Conservation (phyloP, 2,797 vertebrate species). For the Sarcophilus harrisii region DNA sequence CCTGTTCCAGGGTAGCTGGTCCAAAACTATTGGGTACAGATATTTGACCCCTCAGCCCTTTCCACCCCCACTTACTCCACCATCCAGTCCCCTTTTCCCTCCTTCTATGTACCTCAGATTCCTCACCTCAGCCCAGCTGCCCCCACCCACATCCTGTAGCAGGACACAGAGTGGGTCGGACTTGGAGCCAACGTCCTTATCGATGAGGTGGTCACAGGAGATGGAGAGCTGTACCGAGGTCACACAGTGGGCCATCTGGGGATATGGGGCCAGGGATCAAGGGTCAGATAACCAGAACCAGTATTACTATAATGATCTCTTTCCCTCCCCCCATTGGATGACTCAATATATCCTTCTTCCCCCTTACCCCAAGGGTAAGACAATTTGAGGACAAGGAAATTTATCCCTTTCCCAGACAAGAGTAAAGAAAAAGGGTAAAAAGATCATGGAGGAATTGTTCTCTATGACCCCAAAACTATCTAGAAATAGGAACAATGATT, state of each 20-base stretch:
- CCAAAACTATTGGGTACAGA: neutral
- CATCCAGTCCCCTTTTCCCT: constrained; percentile 28
- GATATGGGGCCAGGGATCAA: constrained; percentile 64
- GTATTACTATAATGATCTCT: neutral
- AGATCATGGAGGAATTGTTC: neutral
- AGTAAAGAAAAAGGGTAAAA: neutral
- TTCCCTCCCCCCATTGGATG: neutral
- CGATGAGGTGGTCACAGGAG: constrained; percentile 91
- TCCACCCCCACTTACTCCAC: neutral
- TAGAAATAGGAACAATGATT: neutral
- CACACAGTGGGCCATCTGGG: constrained; percentile 94
- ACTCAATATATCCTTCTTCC: neutral
- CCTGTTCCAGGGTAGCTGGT: neutral
- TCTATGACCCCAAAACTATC: neutral
- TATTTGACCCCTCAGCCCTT: neutral
- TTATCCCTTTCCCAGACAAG: constrained; percentile 2
- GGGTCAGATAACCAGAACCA: neutral
- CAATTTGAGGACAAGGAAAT: constrained; percentile 6
- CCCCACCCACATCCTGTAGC: constrained; percentile 88
- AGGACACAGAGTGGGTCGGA: constrained; percentile 95
- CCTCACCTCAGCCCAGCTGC: constrained; percentile 92
- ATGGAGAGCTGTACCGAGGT: constrained; percentile 91
- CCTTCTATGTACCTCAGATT: neutral
- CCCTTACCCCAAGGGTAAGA: neutral
- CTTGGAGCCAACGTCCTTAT: constrained; percentile 93